phyloP scores from a whole-genome alignment of 1,140 invertebrate species.

The Carcinoscorpius rotundicauda region DNA sequence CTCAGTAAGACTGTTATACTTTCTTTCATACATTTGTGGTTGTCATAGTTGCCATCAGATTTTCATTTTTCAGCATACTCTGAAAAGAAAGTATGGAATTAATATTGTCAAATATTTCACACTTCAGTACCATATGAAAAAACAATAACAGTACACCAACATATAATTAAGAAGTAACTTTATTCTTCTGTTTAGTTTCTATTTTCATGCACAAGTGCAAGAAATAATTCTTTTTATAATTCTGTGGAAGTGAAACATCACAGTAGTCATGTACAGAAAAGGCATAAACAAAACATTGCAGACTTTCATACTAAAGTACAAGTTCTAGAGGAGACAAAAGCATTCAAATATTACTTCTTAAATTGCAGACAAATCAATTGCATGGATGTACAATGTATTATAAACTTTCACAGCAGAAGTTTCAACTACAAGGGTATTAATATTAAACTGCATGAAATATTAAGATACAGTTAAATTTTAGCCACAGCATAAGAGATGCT shows the following conservation, averaged over 20 bases:
- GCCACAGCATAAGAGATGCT: too few relatives aligned
- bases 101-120: too few relatives aligned
- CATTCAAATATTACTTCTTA: too few relatives aligned
- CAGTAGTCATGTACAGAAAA: not conserved
- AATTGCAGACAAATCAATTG: too few relatives aligned
- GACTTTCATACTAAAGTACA: not conserved
- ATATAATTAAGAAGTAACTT: not conserved
- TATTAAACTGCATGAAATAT: too few relatives aligned
- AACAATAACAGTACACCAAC: not conserved
- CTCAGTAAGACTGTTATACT: too few relatives aligned
- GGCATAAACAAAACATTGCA: not conserved
- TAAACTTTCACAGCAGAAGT: too few relatives aligned
- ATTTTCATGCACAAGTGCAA: not conserved
- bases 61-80: slow-evolving; percentile 10
- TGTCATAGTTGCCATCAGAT: slow-evolving; percentile 15
- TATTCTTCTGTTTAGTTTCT: not conserved
- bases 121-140: slow-evolving; percentile 15
- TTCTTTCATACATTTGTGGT: slow-evolving; percentile 16
- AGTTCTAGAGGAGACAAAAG: not conserved
- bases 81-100: too few relatives aligned
- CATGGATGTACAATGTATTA: too few relatives aligned
- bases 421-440: too few relatives aligned
- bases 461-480: too few relatives aligned
- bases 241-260: too few relatives aligned
- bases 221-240: not conserved